Percentiles rank a stretch among this genome's conserved stretches.
These are phyloP conservation scores for Argyrosomus regius DNA, from an alignment of 2,797 vertebrate genomes.

Conservation along the genomic window DNA sequence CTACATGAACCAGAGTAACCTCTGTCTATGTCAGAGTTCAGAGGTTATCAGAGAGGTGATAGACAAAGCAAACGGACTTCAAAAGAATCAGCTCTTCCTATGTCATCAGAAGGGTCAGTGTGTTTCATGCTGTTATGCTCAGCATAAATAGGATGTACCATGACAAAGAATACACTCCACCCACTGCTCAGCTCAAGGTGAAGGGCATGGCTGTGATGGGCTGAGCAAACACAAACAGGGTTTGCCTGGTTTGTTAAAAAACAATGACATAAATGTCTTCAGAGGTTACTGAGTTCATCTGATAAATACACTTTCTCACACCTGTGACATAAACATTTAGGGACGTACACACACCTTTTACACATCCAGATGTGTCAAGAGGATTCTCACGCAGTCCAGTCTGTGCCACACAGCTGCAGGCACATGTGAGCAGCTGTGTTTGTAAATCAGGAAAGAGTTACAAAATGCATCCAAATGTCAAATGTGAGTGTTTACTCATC, in stretches of 20 bases:
- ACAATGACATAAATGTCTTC: conserved; percentile 35
- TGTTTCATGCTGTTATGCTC: conserved; percentile 35
- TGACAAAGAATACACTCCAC: conserved; percentile 29
- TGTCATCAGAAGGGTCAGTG: conserved; percentile 45
- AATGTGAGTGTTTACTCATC: conserved; percentile 28
- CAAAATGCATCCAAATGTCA: conserved; percentile 41
- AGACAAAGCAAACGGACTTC: conserved; percentile 67
- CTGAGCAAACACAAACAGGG: conserved; percentile 58
- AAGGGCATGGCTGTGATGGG: conserved; percentile 59
- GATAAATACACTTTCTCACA: conserved; percentile 9
- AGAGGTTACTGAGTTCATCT: conserved; percentile 28
- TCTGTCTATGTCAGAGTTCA: conserved; percentile 48
- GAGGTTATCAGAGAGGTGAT: conserved; percentile 57
- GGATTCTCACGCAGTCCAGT: background rate
- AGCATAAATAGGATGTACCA: conserved; percentile 38
- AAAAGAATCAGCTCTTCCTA: conserved; percentile 48
- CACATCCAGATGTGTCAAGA: background rate
- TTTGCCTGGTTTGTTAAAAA: conserved; percentile 34
- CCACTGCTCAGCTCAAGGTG: conserved; percentile 36
- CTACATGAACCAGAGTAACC: conserved; percentile 59
- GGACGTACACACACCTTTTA: background rate
- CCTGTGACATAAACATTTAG: background rate
- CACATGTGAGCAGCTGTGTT: conserved; percentile 62
- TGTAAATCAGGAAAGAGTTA: conserved; percentile 43
- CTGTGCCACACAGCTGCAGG: conserved; percentile 32